Base-by-base conservation (phyloP, 1,140 invertebrate species). In the Penaeus japonicus region DNA sequence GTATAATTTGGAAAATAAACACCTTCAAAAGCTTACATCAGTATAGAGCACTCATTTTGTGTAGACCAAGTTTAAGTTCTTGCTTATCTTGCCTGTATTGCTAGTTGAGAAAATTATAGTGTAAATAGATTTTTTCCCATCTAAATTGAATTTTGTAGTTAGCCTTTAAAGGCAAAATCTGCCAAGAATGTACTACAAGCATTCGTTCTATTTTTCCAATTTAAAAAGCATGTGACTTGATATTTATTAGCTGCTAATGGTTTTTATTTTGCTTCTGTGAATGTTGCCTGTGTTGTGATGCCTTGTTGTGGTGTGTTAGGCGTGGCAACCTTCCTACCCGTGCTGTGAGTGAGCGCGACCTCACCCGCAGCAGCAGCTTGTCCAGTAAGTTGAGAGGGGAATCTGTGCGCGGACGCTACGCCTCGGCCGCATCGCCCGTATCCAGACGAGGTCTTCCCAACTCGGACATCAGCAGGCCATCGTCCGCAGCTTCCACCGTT, bases 301-400 rank as follows among this genome's bases (percentile, higher is more conserved):
- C 79, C 78, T 85, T 85, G 84, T 55, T 85, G 73, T 87, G 77
- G 80, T 77, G 70, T 86, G 82, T 32, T 85, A 90, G 90, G 81
- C 90, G 90, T 78, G 59, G 83, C 30, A 88, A 65, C 53, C 82
- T 87, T 47, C 85, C 90, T 24, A 89, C 79, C 30, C 93, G 94
- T 32, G 94, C 93, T 78, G 93, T 94, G 5, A 94, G 94, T 86
- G 94, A 94, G 78, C 91, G 94, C 12, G 94, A 94, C 82, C 85
- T 90, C 70, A 90, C 90, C 59, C 80, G 89, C 65, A 87, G 84
- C 79, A 90, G 87, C 62, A 90, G 89, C 53, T 47, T 90, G 70
- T 83, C 78, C 32, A 65, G 85, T 24, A 90, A 90, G 70, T 59
- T 80, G 54, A 53, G 89, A 59, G 89, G 87, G 32, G 87, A 89